Evolutionary conservation across 2,113 vertebrate species (phyloP), one percentile per base, ranked within the genome.

Genomic region (Petrocephalus microphthalmus): DNA sequence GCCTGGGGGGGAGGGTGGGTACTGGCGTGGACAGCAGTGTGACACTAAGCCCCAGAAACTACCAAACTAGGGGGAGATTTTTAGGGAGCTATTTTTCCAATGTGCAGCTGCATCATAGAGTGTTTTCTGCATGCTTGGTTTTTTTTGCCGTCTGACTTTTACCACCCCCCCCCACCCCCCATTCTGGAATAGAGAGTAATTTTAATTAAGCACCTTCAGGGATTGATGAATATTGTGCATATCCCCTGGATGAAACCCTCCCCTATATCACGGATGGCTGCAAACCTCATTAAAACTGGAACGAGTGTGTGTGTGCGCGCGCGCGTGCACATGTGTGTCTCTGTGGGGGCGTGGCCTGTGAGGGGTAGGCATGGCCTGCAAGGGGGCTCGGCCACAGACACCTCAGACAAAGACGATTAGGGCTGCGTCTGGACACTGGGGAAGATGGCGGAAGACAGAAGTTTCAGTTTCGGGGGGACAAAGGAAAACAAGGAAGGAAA

Each of bases 191-290:
- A 92, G 91, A 91, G 87, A 91, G 86, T 85, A 88, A 91, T 92
- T 89, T 87, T 90, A 93, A 92, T 91, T 89, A 92, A 85, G 25
- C 74, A 67, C 87, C 67, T 53, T 78, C 52, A 60, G 87, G 84
- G 91, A 89, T 67, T 93, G 90, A 94, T 95, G 93, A 94, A 94
- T 94, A 94, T 91, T 93, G 92, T 92, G 91, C 89, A 93, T 91
- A 89, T 92, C 89, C n/a, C 67, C 90, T 91, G 57, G 89, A 89
- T 84, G 37, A 85, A 91, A 90, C 90, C 87, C 81, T 45, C 64
- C 85, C 90, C 87, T 87, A 84, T 60, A 90, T 90, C 90, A 92
- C 84, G 92, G 92, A 91, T 91, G 92, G 89, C 84, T 93, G 94
- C 91, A 91, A 90, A 93, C 93, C 91, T 93, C 93, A 95, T 95